Base-by-base conservation (phyloP, 1,140 invertebrate genomes). In the Drusus annulatus region DNA sequence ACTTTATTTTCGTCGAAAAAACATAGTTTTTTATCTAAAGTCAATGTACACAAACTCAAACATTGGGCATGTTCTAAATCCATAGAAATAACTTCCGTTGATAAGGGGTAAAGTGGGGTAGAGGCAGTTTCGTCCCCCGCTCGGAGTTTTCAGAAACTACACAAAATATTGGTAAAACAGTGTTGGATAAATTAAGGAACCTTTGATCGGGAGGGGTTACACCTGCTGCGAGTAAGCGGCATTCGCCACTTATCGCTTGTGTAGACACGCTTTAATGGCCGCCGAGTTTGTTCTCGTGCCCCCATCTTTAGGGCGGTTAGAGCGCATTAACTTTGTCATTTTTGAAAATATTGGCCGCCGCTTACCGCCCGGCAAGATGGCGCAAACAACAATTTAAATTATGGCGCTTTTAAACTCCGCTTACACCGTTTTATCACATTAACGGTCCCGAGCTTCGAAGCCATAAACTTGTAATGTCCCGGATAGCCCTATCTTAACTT, bases 291-390 rank as follows among this genome's bases (percentile, higher is more conserved):
- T 50, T 45, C 28, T 13, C 28, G 13, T 21, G 16, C 56, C 21
- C 62, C 62, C 6, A 16, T 50, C 65, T 69, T 45, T 69, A 50
- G 65, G 65, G 65, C 65, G 65, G 65, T 69, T 69, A 69, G 17
- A 19, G 65, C 28, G 23, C 36, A 69, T 50, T 69, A 69, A 69
- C 65, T 69, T 69, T 69, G 65, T 69, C 65, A 69, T 69, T 69
- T 69, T 69, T 69, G 65, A 69, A 69, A 69, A 69, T 69, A 69
- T 69, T 50, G 65, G 65, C 65, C 65, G 65, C 31, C 65, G 65
- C 28, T 50, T 25, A 65, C 56, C 56, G 56, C 56, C 56, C 56
- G 56, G 56, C 62, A 65, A 65, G 62, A 65, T 50, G 65, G 65
- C 65, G 65, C 65, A 69, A 69, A 69, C 65, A 69, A 69, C 65